Conservation (phyloP, 2,888 invertebrate species). For the Scaptomyza tumidula region DNA sequence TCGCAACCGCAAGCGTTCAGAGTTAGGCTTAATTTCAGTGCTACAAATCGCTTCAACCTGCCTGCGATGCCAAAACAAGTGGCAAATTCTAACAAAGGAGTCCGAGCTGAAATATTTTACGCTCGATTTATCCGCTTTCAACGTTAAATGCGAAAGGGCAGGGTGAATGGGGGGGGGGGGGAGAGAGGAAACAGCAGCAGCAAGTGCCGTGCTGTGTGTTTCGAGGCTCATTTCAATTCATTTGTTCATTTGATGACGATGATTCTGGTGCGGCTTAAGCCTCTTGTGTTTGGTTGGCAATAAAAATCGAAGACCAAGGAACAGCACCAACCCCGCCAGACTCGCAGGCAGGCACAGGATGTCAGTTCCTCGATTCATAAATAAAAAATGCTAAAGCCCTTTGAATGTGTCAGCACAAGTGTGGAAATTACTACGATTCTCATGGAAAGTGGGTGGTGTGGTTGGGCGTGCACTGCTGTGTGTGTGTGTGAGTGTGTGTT, state of each 20-base stretch:
- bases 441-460: constrained; percentile 36
- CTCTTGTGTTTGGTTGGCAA: constrained; percentile 82
- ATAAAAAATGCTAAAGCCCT: constrained; percentile 76
- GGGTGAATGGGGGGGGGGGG: constrained; percentile 1
- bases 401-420: constrained; percentile 83
- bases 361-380: constrained; percentile 77
- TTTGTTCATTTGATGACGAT: constrained; percentile 79
- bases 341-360: constrained; percentile 59
- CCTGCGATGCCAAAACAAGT: constrained; percentile 52
- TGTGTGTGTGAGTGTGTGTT: constrained; percentile 57
- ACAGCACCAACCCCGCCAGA: constrained; percentile 32
- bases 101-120: constrained; percentile 82
- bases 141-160: neutral
- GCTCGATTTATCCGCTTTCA: constrained; percentile 81
- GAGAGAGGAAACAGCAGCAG: constrained; percentile 17
- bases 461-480: constrained; percentile 48
- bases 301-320: constrained; percentile 70
- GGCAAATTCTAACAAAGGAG: constrained; percentile 62
- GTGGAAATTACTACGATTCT: constrained; percentile 81
- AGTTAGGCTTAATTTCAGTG: constrained; percentile 42
- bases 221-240: constrained; percentile 76
- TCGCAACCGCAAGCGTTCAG: constrained; percentile 35
- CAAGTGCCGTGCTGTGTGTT: constrained; percentile 60
- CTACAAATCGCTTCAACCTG: constrained; percentile 63
- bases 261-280: constrained; percentile 75